phyloP scores from a whole-genome alignment of 2,113 vertebrate genomes.

The Steatornis caripensis region DNA sequence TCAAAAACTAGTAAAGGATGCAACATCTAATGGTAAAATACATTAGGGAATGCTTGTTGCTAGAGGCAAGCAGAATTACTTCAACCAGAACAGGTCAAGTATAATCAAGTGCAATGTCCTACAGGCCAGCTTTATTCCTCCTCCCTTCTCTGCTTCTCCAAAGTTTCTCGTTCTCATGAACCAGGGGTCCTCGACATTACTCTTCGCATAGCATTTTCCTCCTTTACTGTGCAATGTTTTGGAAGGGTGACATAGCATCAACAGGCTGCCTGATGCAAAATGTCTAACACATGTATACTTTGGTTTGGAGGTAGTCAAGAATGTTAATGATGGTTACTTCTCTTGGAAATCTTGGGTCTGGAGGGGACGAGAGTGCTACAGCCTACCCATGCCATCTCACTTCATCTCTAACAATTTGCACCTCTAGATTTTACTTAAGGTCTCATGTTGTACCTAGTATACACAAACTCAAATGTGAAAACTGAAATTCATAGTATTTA shows the following conservation, averaged over 20 bases:
- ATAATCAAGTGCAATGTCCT: not conserved
- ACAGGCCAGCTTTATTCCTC: not conserved
- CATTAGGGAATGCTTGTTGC: not conserved
- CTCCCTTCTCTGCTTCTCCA: not conserved
- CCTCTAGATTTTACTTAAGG: not conserved
- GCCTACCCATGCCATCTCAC: not conserved
- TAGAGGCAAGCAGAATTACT: slow-evolving; percentile 4
- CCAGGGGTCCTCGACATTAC: not conserved
- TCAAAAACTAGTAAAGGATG: not conserved
- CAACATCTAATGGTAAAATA: not conserved
- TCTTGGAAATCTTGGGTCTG: not conserved
- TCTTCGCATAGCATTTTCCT: not conserved
- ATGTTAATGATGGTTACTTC: not conserved
- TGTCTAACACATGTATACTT: not conserved
- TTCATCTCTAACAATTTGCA: not conserved
- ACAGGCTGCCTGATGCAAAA: not conserved
- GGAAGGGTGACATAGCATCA: not conserved
- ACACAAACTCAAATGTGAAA: not conserved
- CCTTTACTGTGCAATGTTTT: not conserved
- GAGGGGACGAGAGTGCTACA: not conserved
- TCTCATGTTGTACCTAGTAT: not conserved
- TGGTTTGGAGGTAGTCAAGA: not conserved
- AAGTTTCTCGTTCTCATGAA: not conserved
- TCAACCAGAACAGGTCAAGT: not conserved
- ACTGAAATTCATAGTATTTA: not conserved